phyloP scores from a whole-genome alignment of 2,888 invertebrate genomes.

The Metalampra italica region DNA sequence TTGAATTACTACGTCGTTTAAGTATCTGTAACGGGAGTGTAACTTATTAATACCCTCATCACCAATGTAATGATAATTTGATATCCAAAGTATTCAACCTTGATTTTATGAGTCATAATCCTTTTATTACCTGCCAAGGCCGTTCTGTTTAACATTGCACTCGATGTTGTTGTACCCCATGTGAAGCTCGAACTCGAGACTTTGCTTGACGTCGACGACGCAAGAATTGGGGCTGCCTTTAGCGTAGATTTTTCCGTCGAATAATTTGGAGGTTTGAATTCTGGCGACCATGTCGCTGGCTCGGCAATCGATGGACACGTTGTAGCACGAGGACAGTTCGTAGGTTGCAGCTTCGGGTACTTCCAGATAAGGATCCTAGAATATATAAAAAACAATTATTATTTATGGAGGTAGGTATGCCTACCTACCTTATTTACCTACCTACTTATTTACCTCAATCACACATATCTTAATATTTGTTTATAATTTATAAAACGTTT shows the following conservation, averaged over 20 bases:
- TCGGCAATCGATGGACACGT: slow-evolving; percentile 95
- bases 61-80: neutral
- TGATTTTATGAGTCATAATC: neutral
- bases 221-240: slow-evolving; percentile 96
- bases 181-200: slow-evolving; percentile 92
- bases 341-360: slow-evolving; percentile 95
- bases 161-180: slow-evolving; percentile 96
- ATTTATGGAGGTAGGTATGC: too few species aligned
- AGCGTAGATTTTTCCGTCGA: slow-evolving; percentile 96
- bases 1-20: slow-evolving; percentile 96
- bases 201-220: slow-evolving; percentile 91
- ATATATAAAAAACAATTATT: slow-evolving; percentile 24
- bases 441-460: too few species aligned
- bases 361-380: slow-evolving; percentile 90
- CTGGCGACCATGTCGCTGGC: slow-evolving; percentile 95
- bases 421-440: too few species aligned
- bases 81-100: neutral
- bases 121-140: slow-evolving; percentile 82
- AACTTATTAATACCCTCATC: slow-evolving; percentile 6
- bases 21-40: slow-evolving; percentile 70
- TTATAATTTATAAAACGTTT: too few species aligned
- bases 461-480: too few species aligned
- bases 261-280: slow-evolving; percentile 94
- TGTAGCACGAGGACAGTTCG: slow-evolving; percentile 95
- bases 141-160: slow-evolving; percentile 94